Conservation (phyloP, 37 sponge, comb jelly and placozoan species). For the Ephydatia muelleri region DNA sequence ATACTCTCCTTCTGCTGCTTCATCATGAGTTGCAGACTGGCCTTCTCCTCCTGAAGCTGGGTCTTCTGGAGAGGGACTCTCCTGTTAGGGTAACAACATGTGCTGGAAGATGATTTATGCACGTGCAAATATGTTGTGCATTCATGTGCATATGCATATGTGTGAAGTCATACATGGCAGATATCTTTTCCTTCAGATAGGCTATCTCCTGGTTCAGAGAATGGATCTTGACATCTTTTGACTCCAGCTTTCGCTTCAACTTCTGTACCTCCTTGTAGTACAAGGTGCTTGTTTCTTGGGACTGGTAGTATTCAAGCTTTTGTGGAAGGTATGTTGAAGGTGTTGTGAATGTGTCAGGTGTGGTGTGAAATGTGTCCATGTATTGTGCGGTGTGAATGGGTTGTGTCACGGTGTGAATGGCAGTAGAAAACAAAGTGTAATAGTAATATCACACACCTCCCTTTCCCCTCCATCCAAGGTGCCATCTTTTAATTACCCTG, state of each 20-base stretch:
- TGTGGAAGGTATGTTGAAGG: neutral
- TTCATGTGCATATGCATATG: neutral
- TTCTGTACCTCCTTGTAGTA: conserved; percentile 28
- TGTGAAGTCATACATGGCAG: conserved; percentile 25
- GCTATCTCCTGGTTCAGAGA: conserved; percentile 30
- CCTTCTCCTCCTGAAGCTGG: conserved; percentile 36
- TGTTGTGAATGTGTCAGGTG: too few relatives aligned
- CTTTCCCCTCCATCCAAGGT: neutral
- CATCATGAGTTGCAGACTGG: conserved; percentile 24
- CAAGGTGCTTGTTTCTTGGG: conserved; percentile 8
- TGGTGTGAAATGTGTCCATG: too few relatives aligned
- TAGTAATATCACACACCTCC: too few relatives aligned
- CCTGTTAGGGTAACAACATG: conserved; percentile 13
- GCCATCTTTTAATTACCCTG: neutral
- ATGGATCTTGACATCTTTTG: conserved; percentile 4
- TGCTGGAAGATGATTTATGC: neutral
- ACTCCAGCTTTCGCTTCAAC: conserved; percentile 12
- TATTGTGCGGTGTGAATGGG: too few relatives aligned
- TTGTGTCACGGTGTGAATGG: too few relatives aligned
- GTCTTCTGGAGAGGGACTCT: neutral
- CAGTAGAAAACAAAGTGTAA: too few relatives aligned
- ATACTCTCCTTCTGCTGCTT: conserved; percentile 38
- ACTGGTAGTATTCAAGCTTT: neutral
- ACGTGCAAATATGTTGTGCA: neutral
- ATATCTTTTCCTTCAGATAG: conserved; percentile 29